Evolutionary conservation across 2,888 invertebrate species (phyloP).

Genomic region (Gandaritis pyraliata): DNA sequence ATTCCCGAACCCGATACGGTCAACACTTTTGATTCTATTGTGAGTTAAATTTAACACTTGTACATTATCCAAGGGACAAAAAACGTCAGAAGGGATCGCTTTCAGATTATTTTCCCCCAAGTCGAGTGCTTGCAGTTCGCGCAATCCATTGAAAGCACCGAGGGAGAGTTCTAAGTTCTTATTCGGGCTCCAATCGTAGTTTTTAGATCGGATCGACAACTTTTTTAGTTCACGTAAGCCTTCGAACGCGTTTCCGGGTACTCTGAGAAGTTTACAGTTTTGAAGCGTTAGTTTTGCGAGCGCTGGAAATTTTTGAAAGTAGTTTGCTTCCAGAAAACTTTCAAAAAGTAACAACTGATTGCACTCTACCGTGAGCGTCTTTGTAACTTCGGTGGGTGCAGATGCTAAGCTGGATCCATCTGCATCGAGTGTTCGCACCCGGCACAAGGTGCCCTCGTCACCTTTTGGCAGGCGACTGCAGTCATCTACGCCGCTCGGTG

Average conservation of each 20-base stretch:
- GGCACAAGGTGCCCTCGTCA: slow-evolving; percentile 86
- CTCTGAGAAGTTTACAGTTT: slow-evolving; percentile 91
- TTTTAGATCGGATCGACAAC: slow-evolving; percentile 91
- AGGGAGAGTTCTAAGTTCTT: slow-evolving; percentile 90
- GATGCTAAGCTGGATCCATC: slow-evolving; percentile 86
- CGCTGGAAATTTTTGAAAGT: slow-evolving; percentile 89
- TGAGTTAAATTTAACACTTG: slow-evolving; percentile 92
- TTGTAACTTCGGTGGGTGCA: slow-evolving; percentile 87
- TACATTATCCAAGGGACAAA: slow-evolving; percentile 91
- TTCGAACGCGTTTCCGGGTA: slow-evolving; percentile 91
- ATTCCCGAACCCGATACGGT: slow-evolving; percentile 88
- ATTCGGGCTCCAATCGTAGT: slow-evolving; percentile 90
- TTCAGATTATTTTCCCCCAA: slow-evolving; percentile 92
- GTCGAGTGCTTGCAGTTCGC: slow-evolving; percentile 91
- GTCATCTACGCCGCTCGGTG: slow-evolving; percentile 72
- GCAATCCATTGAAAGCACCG: slow-evolving; percentile 89
- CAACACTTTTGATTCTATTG: slow-evolving; percentile 91
- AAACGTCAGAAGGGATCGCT: slow-evolving; percentile 89
- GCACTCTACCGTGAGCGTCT: slow-evolving; percentile 90
- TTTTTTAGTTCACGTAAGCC: slow-evolving; percentile 92
- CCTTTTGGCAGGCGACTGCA: slow-evolving; percentile 70
- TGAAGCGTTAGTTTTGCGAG: slow-evolving; percentile 90
- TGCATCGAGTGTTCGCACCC: slow-evolving; percentile 88
- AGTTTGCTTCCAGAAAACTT: slow-evolving; percentile 89
- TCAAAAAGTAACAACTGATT: slow-evolving; percentile 91